A percentile compares a stretch with the other conserved stretches of the same genome.
These are phyloP conservation scores for Oscheius sp. DNA, from an alignment of 2,888 invertebrate genomes.

Conservation along the genomic window DNA sequence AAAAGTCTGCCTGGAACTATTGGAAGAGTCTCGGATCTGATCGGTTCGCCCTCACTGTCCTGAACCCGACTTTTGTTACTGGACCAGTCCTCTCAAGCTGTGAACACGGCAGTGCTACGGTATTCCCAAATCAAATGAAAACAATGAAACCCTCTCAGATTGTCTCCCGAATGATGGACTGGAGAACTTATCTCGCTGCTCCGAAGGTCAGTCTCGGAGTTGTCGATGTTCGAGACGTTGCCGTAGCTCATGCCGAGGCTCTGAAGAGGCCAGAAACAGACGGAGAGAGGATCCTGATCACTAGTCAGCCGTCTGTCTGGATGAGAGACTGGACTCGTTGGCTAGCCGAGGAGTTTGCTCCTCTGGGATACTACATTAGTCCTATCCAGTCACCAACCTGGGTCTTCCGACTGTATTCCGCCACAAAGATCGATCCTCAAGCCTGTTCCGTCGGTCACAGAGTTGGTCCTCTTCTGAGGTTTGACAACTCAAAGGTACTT, in stretches of 20 bases:
- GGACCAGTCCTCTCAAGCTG: slow-evolving; percentile 57
- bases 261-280: slow-evolving; percentile 73
- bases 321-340: slow-evolving; percentile 75
- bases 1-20: slow-evolving; percentile 58
- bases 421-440: slow-evolving; percentile 75
- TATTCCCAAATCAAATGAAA: not conserved
- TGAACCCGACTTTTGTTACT: slow-evolving; percentile 59
- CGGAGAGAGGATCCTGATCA: slow-evolving; percentile 75
- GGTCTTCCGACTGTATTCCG: slow-evolving; percentile 73
- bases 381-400: slow-evolving; percentile 74
- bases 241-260: slow-evolving; percentile 73
- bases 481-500: slow-evolving; percentile 72
- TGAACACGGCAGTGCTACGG: slow-evolving; percentile 58
- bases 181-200: slow-evolving; percentile 54
- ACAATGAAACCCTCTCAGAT: slow-evolving; percentile 32
- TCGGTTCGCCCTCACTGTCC: slow-evolving; percentile 52
- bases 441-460: slow-evolving; percentile 70
- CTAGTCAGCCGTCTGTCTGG: slow-evolving; percentile 75
- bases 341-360: slow-evolving; percentile 75
- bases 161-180: slow-evolving; percentile 58
- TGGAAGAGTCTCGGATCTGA: slow-evolving; percentile 40
- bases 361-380: slow-evolving; percentile 75
- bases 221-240: slow-evolving; percentile 77
- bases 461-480: slow-evolving; percentile 63
- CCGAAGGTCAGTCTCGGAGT: slow-evolving; percentile 73